These are phyloP conservation scores for Camponotus fellah DNA, from an alignment of 2,888 invertebrate genomes.

Conservation along the genomic window DNA sequence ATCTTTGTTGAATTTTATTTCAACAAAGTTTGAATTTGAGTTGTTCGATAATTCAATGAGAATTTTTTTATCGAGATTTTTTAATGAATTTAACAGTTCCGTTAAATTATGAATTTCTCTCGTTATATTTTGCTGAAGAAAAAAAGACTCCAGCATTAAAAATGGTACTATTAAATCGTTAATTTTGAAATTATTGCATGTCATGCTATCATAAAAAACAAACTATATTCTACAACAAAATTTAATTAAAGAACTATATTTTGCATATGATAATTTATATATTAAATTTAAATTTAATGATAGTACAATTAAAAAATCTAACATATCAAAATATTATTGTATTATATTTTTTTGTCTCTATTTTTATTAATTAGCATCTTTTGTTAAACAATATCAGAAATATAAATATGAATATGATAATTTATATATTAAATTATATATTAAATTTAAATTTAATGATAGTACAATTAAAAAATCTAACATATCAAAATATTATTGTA, in stretches of 20 bases:
- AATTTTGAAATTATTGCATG: background rate
- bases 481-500: background rate
- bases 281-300: background rate
- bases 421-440: no score
- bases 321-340: background rate
- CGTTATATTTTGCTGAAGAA: background rate
- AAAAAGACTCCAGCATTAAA: background rate
- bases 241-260: background rate
- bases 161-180: background rate
- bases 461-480: background rate
- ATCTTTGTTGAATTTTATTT: background rate
- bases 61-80: background rate
- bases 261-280: background rate
- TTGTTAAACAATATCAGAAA: no score
- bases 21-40: background rate
- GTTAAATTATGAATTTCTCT: background rate
- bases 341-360: background rate
- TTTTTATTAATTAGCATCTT: background rate
- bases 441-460: background rate
- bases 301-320: background rate
- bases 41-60: background rate
- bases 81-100: constrained; percentile 8
- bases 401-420: no score
- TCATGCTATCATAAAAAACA: background rate
- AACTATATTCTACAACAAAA: no score